Conservation (phyloP, 2,797 vertebrate species). For the Hyperoplus lanceolatus region DNA sequence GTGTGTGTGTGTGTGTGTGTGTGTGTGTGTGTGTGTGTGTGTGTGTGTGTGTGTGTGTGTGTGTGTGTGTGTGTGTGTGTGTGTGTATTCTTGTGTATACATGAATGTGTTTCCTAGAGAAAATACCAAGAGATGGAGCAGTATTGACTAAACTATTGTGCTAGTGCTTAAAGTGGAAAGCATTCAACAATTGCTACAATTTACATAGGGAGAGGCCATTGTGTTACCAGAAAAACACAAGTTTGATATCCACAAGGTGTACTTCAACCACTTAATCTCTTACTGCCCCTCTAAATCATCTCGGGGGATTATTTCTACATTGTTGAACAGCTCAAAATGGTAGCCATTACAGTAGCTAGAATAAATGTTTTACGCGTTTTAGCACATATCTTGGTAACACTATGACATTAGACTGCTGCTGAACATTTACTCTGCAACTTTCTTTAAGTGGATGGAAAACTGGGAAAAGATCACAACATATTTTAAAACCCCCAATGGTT, state of each 20-base stretch:
- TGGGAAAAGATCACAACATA: not conserved
- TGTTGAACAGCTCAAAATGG: not conserved
- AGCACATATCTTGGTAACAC: not conserved
- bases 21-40: too few species aligned
- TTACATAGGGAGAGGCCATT: not conserved
- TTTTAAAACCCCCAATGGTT: not conserved
- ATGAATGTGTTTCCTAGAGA: constrained; percentile 32
- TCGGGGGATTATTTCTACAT: not conserved
- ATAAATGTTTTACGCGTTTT: not conserved
- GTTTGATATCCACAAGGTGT: constrained; percentile 14
- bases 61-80: too few species aligned
- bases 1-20: too few species aligned
- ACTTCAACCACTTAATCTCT: not conserved
- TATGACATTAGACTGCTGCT: not conserved
- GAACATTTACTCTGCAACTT: not conserved
- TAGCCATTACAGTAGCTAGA: not conserved
- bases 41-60: not conserved
- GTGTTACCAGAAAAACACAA: constrained; percentile 12
- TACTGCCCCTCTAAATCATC: constrained; percentile 1
- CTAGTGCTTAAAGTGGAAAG: not conserved
- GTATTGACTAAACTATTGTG: constrained; percentile 7
- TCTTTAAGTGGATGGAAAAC: not conserved
- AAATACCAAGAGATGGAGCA: constrained; percentile 22
- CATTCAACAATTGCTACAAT: not conserved
- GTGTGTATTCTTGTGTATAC: not conserved